Percentiles rank a stretch among this genome's conserved stretches.
phyloP scores from a whole-genome alignment of 2,888 invertebrate genomes.

The Drosophila algonquin region DNA sequence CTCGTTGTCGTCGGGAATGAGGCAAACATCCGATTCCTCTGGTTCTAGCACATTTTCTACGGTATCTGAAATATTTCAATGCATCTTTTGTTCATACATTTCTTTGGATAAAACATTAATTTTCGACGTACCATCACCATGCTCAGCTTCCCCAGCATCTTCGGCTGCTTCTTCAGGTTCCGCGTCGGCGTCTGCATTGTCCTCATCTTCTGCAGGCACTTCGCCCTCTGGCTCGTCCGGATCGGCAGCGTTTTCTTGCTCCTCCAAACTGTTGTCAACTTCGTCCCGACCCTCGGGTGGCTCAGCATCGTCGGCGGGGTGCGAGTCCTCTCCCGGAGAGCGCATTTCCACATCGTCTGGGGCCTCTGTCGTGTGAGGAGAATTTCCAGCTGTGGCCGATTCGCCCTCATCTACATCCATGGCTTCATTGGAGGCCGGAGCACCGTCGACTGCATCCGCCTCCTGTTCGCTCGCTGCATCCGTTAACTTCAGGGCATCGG shows the following conservation, averaged over 20 bases:
- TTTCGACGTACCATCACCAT: constrained; percentile 66
- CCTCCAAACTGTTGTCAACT: constrained; percentile 56
- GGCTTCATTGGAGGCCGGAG: constrained; percentile 57
- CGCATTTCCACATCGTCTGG: constrained; percentile 68
- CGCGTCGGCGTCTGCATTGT: constrained; percentile 30
- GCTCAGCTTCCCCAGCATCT: constrained; percentile 54
- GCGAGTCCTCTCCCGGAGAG: constrained; percentile 53
- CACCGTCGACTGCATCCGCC: constrained; percentile 74
- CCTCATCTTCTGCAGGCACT: constrained; percentile 37
- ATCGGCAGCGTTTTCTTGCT: constrained; percentile 38
- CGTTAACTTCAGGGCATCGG: constrained; percentile 43
- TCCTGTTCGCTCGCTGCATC: constrained; percentile 67
- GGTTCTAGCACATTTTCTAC: constrained; percentile 84
- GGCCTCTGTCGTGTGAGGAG: constrained; percentile 39
- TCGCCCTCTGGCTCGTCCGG: constrained; percentile 43
- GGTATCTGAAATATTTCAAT: constrained; percentile 71
- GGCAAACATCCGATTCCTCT: constrained; percentile 88
- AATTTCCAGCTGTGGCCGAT: constrained; percentile 45
- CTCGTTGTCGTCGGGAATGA: constrained; percentile 88
- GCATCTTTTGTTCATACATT: neutral
- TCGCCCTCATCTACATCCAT: constrained; percentile 67
- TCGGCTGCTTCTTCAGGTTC: constrained; percentile 49
- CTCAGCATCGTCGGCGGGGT: constrained; percentile 45
- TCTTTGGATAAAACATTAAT: neutral
- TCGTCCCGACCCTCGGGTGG: constrained; percentile 54